A percentile compares a stretch with the other conserved stretches of the same genome.
phyloP scores from a whole-genome alignment of 2,113 vertebrate species.

The Carlito syrichta region DNA sequence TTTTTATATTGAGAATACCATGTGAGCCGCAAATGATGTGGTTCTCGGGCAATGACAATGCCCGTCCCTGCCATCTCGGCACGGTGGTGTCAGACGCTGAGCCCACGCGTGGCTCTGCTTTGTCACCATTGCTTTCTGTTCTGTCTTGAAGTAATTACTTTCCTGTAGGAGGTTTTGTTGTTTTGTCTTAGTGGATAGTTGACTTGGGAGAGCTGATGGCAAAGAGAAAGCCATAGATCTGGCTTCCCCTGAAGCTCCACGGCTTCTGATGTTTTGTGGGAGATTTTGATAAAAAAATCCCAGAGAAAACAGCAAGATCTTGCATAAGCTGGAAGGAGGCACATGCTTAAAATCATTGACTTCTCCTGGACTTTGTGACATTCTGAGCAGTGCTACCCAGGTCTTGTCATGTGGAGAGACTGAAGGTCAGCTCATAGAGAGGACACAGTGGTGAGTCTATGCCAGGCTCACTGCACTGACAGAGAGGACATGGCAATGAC shows the following conservation, averaged over 20 bases:
- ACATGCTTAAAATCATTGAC: rapidly evolving
- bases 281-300: neutral
- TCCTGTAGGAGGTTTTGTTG: neutral
- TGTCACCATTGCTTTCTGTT: conserved; percentile 35
- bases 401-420: neutral
- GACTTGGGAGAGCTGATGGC: neutral
- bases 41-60: neutral
- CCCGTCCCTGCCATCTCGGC: conserved; percentile 1
- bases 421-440: neutral
- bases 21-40: neutral
- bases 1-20: neutral
- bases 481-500: too few species aligned
- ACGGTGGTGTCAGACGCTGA: neutral
- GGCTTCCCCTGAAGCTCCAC: neutral
- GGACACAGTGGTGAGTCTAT: too few species aligned
- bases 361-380: neutral
- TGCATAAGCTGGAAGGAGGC: neutral
- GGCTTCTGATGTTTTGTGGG: neutral
- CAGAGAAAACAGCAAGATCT: neutral
- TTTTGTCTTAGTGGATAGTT: neutral
- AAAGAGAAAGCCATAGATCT: neutral
- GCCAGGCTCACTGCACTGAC: too few species aligned
- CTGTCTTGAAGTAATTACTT: conserved; percentile 22
- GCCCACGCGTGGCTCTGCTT: neutral
- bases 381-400: too few species aligned